Base-by-base conservation (phyloP, 2,113 vertebrate genomes). In the Triplophysa rosa region DNA sequence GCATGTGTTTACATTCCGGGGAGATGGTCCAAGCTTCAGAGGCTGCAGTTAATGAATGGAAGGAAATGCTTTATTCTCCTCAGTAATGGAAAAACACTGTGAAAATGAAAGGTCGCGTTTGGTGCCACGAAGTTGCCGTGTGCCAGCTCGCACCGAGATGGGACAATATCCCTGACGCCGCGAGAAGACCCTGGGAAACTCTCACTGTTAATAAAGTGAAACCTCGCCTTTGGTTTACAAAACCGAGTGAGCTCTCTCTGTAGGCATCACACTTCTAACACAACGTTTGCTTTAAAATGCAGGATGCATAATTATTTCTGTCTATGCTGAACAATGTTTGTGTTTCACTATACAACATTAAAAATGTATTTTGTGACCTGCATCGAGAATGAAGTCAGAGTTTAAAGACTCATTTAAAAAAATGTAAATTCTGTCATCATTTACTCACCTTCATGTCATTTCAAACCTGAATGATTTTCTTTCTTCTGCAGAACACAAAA, bases 1-100 rank as follows among this genome's bases (percentile, higher is more conserved):
- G 88, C 73, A 78, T 87, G 87, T 93, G 93, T 93, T 93, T 93
- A 93, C 93, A 93, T 93, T 93, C 91, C 92, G 90, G 87, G 87
- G 90, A 89, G 88, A 86, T 84, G 91, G 90, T 84, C 81, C 88
- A 87, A 89, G 90, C 89, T 90, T 92, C 87, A 89, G 90, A 89
- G 85, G 85, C 89, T 90, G 89, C 87, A 90, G 85, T 87, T 88
- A 89, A 89, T 91, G 87, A 92, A 92, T 90, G 89, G 90, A 89
- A 87, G 88, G 86, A 81, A 84, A 78, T 86, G 89, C 89, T 92
- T 93, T 91, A 90, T 91, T 90, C 80, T 84, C 65, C 76, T 69
- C 63, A 40, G 70, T 73, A 56, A 81, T 69, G 75, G 58, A 79
- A 82, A 76, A 76, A 69, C 80, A 76, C 59, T 79, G 54, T 8